These are phyloP conservation scores for Diplazon laetatorius DNA, from an alignment of 2,888 invertebrate genomes.

Conservation along the genomic window DNA sequence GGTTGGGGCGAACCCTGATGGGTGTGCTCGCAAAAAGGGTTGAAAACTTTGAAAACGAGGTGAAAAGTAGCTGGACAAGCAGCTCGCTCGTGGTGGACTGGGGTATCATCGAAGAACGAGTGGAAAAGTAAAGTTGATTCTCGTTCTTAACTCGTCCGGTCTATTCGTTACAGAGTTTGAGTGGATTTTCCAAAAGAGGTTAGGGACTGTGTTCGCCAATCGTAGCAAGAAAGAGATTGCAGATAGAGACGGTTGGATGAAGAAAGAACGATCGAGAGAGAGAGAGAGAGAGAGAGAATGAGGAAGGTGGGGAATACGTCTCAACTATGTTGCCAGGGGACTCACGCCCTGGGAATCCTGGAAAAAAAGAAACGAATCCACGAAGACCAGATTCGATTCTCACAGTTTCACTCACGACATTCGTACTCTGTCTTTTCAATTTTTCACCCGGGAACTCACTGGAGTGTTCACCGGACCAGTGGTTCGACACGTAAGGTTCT, in stretches of 20 bases:
- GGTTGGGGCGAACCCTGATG: constrained; percentile 27
- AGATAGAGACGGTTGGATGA: too few relatives aligned
- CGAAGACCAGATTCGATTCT: constrained; percentile 60
- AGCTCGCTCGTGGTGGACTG: constrained; percentile 23
- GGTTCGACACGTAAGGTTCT: too few relatives aligned
- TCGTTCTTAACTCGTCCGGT: constrained; percentile 40
- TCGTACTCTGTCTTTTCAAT: constrained; percentile 54
- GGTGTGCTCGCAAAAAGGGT: constrained; percentile 32
- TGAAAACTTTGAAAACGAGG: constrained; percentile 45
- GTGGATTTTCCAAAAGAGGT: constrained; percentile 54
- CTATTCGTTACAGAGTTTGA: constrained; percentile 63
- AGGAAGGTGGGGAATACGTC: constrained; percentile 42
- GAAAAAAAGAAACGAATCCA: constrained; percentile 60
- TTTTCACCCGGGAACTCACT: constrained; percentile 32
- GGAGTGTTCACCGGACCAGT: constrained; percentile 29
- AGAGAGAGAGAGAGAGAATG: constrained; percentile 40
- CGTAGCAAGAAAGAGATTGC: constrained; percentile 11
- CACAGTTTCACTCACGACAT: constrained; percentile 33
- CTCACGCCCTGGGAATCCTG: constrained; percentile 32
- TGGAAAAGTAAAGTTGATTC: constrained; percentile 60
- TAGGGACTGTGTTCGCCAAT: constrained; percentile 1
- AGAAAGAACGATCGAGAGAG: constrained; percentile 12
- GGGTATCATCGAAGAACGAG: constrained; percentile 52
- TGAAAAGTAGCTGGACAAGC: constrained; percentile 27
- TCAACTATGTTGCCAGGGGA: constrained; percentile 30